Evolutionary conservation across 1,140 invertebrate genomes (phyloP).

Genomic region (Leptoteleia sp.): DNA sequence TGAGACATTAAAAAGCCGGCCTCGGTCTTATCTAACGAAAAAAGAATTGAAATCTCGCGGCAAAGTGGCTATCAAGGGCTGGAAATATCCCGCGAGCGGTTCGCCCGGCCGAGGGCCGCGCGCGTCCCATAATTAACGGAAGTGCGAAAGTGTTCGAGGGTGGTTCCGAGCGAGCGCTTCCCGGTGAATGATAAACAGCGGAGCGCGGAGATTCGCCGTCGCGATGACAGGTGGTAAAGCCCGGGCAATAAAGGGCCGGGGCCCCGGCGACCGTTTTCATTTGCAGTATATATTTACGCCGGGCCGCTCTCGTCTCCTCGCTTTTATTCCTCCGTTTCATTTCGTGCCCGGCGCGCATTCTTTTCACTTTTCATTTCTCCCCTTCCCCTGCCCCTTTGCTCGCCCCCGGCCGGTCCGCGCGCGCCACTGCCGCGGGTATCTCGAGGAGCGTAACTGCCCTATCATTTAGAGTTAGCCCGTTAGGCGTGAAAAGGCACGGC

Average conservation of each 20-base stretch:
- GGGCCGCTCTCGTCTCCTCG: slow-evolving; percentile 10
- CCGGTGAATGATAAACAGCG: slow-evolving; percentile 61
- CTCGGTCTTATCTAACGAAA: slow-evolving; percentile 45
- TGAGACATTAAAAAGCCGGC: slow-evolving; percentile 32
- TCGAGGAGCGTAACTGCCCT: slow-evolving; percentile 75
- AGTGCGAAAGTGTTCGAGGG: slow-evolving; percentile 62
- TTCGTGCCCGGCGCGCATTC: slow-evolving; percentile 16
- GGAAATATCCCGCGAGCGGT: slow-evolving; percentile 56
- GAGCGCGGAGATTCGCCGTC: slow-evolving; percentile 33
- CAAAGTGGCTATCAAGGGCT: slow-evolving; percentile 59
- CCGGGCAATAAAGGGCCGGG: slow-evolving; percentile 56
- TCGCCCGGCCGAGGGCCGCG: slow-evolving; percentile 67
- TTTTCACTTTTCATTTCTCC: slow-evolving; percentile 48
- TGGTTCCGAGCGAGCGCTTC: slow-evolving; percentile 50
- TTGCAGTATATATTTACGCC: slow-evolving; percentile 40
- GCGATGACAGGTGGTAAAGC: slow-evolving; percentile 67
- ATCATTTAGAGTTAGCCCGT: slow-evolving; percentile 78
- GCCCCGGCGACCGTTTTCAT: slow-evolving; percentile 62
- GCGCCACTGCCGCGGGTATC: slow-evolving; percentile 44
- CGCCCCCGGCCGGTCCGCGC: no score
- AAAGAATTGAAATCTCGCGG: slow-evolving; percentile 54
- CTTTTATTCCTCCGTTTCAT: slow-evolving; percentile 44
- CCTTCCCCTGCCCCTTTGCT: neutral
- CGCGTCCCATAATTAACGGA: slow-evolving; percentile 72
- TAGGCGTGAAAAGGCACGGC: slow-evolving; percentile 59